Percentiles rank a stretch among this genome's conserved stretches.
phyloP scores from a whole-genome alignment of 2,113 vertebrate genomes.

The Colius striatus region DNA sequence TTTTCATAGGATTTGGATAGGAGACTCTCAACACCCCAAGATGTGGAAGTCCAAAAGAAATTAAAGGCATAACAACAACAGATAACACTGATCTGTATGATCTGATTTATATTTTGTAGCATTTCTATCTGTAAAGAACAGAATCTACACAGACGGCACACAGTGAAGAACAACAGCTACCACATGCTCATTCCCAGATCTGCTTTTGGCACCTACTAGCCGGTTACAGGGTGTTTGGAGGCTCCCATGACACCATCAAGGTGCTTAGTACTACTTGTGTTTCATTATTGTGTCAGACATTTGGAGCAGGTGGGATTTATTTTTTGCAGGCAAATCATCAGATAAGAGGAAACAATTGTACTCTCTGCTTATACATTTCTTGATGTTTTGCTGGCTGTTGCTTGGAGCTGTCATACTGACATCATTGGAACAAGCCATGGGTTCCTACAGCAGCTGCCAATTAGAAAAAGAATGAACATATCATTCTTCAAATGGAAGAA shows the following conservation, averaged over 20 bases:
- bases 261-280: background rate
- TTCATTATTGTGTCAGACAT: background rate
- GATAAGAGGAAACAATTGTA: slow-evolving; percentile 22
- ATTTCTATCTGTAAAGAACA: background rate
- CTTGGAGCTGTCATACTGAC: slow-evolving; percentile 14
- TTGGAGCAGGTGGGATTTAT: slow-evolving; percentile 2
- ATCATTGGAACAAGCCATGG: background rate
- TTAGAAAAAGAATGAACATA: slow-evolving; percentile 27
- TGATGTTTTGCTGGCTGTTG: background rate
- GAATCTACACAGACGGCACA: background rate
- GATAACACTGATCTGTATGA: background rate
- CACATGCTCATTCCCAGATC: background rate
- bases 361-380: background rate
- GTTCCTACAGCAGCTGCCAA: slow-evolving; percentile 2
- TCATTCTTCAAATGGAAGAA: slow-evolving; percentile 24
- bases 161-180: background rate
- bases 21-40: background rate
- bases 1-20: background rate
- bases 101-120: background rate
- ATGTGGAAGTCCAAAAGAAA: background rate
- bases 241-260: background rate
- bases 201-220: background rate
- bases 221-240: background rate
- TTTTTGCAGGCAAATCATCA: slow-evolving; percentile 7
- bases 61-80: background rate